Evolutionary conservation across 2,797 vertebrate genomes (phyloP), one percentile per base, ranked within the genome.

Genomic region (Apodemus agrarius): DNA sequence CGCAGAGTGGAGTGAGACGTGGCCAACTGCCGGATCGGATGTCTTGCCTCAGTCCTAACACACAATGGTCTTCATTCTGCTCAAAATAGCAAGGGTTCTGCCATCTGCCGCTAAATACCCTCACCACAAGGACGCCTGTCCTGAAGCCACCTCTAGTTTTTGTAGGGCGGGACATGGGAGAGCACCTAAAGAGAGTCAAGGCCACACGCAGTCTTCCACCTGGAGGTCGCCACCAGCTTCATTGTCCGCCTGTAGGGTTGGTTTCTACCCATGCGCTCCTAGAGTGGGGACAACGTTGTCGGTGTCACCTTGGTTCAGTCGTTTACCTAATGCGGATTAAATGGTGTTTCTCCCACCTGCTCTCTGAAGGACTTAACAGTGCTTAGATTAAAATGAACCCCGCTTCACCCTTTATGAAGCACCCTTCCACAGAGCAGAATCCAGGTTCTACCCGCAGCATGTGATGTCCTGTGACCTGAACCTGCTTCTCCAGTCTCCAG

Each of bases 111-210:
- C 54, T 46, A 79, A 86, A 31, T 52, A n/a, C 78, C 1, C 16
- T 12, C 40, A 79, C 13, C 34, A 46, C n/a, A 46, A 24, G 67
- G 16, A 85, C 43, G 59, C 79, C 54, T 40, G 49, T 43, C 89
- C 94, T 85, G 40, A 92, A 97, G 79, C 54, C 43, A 46, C 37
- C 57, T 61, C 31, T 75, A 63, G 59, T 26, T 22, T 76, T 80
- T 34, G 43, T 37, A 12, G 6, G 43, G 26, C n/a, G 1, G 65
- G 61, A 89, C 22, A 46, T 0, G 90, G 81, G 80, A 90, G 90
- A 65, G 37, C n/a, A 31, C 22, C 26, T 29, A 65, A 52, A 2
- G 17, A n/a, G 57, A 94, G 59, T 37, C n/a, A 59, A 92, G 84
- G 78, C 29, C 40, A 88, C 1, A 2, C 34, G 26, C 22, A 34